Base-by-base conservation (phyloP, 30 jellyfish, hydroid and myxozoan species). In the Pelagia noctiluca region DNA sequence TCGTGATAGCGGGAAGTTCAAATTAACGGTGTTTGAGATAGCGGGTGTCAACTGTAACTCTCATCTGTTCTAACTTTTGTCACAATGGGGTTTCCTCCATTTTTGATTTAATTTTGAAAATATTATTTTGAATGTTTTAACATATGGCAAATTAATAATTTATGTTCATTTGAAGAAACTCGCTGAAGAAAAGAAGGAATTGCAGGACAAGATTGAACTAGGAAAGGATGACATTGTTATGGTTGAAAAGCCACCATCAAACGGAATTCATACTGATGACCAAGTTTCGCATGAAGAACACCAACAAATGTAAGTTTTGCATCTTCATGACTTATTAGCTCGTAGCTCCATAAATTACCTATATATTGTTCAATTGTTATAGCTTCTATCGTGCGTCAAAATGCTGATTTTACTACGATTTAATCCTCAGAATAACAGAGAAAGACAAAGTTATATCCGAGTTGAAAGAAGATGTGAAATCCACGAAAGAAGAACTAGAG, bases 401-500 rank as follows among this genome's bases (percentile, higher is more conserved):
- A 7, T 8, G 5, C 72, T 57, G 5, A 64, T 26, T 24, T 10
- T 3, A 8, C 61, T 71, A 37, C 53, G 46, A n/a, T 54, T 54
- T 30, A 18, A 22, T 21, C 34, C 31, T 11, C 28, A 74, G 87
- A 36, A 72, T 71, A 0, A 84, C 83, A 16, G 94, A 72, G 52
- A 86, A 86, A 49, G 90, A 76, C 47, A 76, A 86, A 54, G 79
- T 75, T 16, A 73, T 76, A 0, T 49, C 82, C 21, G 86, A 86
- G 30, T 49, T 86, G 62, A 76, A 75, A 28, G 94, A 84, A 60
- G 88, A 71, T 10, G 33, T 84, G 76, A 84, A 84, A 38, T 72
- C 94, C 38, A 75, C 94, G 61, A 75, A 84, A 52, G 94, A 84
- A 36, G 96, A 86, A 52, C 46, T 86, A 23, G 96, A 74, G 48